A percentile compares a stretch with the other conserved stretches of the same genome.
These are phyloP conservation scores for Popillia japonica DNA, from an alignment of 1,140 invertebrate genomes.

Conservation along the genomic window DNA sequence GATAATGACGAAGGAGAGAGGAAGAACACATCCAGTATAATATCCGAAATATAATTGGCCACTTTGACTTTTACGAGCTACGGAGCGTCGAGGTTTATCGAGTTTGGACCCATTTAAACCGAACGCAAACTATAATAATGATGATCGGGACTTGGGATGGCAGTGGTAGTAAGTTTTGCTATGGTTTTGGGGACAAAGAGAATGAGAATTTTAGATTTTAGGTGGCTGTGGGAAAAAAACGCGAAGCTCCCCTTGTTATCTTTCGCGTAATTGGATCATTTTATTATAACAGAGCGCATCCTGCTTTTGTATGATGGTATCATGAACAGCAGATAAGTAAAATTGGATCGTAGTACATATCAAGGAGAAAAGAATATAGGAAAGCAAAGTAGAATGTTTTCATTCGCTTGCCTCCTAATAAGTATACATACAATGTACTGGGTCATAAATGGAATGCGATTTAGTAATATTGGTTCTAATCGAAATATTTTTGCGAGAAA, in stretches of 20 bases:
- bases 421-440: too few species aligned
- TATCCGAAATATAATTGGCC: conserved; percentile 25
- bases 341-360: not conserved
- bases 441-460: too few species aligned
- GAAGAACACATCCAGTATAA: not conserved
- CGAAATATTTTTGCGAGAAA: too few species aligned
- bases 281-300: not conserved
- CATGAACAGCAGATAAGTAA: not conserved
- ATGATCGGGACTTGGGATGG: not conserved
- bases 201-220: not conserved
- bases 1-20: not conserved
- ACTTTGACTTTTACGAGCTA: conserved; percentile 9
- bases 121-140: conserved; percentile 4
- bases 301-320: not conserved
- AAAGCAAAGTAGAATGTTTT: not conserved
- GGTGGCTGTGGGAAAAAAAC: not conserved
- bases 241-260: not conserved
- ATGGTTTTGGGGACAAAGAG: not conserved
- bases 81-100: not conserved
- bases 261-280: conserved; percentile 1
- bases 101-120: conserved; percentile 7
- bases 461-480: too few species aligned
- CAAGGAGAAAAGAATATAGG: not conserved
- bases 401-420: not conserved
- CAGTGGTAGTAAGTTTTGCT: not conserved